These are phyloP conservation scores for Dissostichus mawsoni DNA, from an alignment of 2,113 vertebrate species.

Conservation along the genomic window DNA sequence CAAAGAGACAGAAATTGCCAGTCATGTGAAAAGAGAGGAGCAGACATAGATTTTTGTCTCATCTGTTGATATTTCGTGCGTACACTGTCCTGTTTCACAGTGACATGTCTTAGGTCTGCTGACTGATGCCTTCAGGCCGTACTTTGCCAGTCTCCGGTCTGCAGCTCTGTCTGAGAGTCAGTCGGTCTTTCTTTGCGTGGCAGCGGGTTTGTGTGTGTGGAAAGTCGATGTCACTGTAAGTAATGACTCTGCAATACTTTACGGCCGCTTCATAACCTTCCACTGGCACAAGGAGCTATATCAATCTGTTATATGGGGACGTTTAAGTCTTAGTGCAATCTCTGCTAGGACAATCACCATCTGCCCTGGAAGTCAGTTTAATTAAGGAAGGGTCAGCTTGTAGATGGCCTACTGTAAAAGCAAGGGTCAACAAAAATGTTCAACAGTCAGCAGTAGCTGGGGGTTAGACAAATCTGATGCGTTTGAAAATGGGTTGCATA, in stretches of 20 bases:
- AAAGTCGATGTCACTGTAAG: constrained; percentile 27
- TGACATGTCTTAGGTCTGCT: constrained; percentile 44
- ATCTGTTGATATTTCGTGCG: constrained; percentile 38
- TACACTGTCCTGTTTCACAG: constrained; percentile 15
- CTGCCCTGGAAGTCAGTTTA: constrained; percentile 49
- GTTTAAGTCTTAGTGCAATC: constrained; percentile 80
- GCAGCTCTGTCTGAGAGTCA: constrained; percentile 14
- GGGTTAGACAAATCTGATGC: constrained; percentile 35
- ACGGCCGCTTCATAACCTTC: constrained; percentile 80
- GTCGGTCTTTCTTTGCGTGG: background rate
- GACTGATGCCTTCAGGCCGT: constrained; percentile 17
- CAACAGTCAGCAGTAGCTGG: constrained; percentile 19
- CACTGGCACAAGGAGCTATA: constrained; percentile 79
- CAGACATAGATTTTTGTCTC: constrained; percentile 13
- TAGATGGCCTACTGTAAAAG: constrained; percentile 35
- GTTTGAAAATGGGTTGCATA: constrained; percentile 35
- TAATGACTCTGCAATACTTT: constrained; percentile 59
- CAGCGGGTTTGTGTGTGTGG: background rate
- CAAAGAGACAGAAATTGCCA: constrained; percentile 17
- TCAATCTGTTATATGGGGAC: constrained; percentile 79
- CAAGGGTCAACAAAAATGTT: constrained; percentile 18
- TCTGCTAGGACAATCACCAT: constrained; percentile 54
- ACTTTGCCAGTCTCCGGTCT: background rate
- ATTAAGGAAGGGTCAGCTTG: constrained; percentile 49
- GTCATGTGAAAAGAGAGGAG: constrained; percentile 1